A percentile compares a stretch with the other conserved stretches of the same genome.
Evolutionary conservation across 2,797 vertebrate species (phyloP).

Genomic region (Enteromius fasciolatus): DNA sequence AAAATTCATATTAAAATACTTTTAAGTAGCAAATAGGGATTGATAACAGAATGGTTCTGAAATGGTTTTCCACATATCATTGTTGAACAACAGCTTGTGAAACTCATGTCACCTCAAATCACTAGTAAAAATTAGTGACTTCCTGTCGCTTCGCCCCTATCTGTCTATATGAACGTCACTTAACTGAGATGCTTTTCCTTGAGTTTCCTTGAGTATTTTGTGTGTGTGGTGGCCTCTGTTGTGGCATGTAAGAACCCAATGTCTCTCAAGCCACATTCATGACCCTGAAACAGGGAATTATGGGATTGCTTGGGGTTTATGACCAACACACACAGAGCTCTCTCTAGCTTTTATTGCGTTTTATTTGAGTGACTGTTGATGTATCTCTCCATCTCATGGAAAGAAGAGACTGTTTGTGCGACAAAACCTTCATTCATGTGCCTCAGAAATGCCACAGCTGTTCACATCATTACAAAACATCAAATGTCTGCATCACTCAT

Average conservation of each 20-base stretch:
- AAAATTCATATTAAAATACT: background rate
- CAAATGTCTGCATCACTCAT: background rate
- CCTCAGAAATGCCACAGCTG: slow-evolving; percentile 6
- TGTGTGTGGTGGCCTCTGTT: slow-evolving; percentile 9
- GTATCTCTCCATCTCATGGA: slow-evolving; percentile 4
- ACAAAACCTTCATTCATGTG: slow-evolving; percentile 9
- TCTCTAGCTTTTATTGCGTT: background rate
- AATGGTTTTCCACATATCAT: background rate
- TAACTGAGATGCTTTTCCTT: background rate
- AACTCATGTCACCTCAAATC: background rate
- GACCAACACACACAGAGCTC: slow-evolving; percentile 1
- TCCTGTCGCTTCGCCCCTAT: background rate
- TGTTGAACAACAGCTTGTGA: background rate
- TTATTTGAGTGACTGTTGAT: background rate
- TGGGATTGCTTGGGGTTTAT: slow-evolving; percentile 58
- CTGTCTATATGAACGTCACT: background rate
- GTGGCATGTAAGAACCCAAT: slow-evolving; percentile 3
- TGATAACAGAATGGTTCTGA: background rate
- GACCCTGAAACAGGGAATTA: slow-evolving; percentile 76
- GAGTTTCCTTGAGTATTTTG: slow-evolving; percentile 11
- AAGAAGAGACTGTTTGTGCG: slow-evolving; percentile 19
- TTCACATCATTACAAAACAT: slow-evolving; percentile 17
- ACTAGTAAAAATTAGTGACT: background rate
- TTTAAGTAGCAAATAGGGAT: background rate
- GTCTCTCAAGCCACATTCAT: slow-evolving; percentile 70